Evolutionary conservation across 2,797 vertebrate species (phyloP), one percentile per base, ranked within the genome.

Genomic region (Peromyscus melanophrys): DNA sequence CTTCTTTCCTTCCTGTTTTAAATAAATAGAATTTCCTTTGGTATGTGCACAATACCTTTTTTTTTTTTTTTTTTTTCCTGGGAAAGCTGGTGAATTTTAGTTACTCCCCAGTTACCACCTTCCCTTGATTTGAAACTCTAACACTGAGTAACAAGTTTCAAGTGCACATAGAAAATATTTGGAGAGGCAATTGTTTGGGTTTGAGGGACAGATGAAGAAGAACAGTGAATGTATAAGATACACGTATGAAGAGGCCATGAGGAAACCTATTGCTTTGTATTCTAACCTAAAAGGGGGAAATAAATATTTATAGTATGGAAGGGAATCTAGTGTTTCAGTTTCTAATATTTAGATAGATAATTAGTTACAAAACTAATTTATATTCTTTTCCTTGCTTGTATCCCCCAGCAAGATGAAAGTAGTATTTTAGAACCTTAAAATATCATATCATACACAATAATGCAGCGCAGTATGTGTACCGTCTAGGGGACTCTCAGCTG

Each of bases 271-370:
- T 49, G 9, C 75, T 65, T 78, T 65, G 34, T 46, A n/a, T 49
- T 63, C 73, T 89, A 90, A 78, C 23, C 21, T 65, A 46, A 77
- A 61, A 6, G 17, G 37, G 69, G 16, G 9, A 1, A 3, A 21
- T 19, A 83, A 96, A 96, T 89, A 34, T 93, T 96, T 96, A 96
- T 59, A 75, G 85, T 96, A 63, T 82, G 59, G 17, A 40, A 90
- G 71, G 12, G 97, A 92, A 61, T 80, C 27, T 69, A 29, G 25
- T 40, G 55, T 17, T 87, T 89, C 95, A 89, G 81, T 76, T 96
- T 96, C 71, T 97, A 34, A 73, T 96, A 73, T 92, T 96, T 96
- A 59, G 52, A 89, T 97, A 97, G 52, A 55, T 97, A 98, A 97
- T 93, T 96, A 97, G 65, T 75, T 92, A 86, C 31, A 43, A 92